Evolutionary conservation across 2,113 vertebrate genomes (phyloP).

Genomic region (Galbula dea): DNA sequence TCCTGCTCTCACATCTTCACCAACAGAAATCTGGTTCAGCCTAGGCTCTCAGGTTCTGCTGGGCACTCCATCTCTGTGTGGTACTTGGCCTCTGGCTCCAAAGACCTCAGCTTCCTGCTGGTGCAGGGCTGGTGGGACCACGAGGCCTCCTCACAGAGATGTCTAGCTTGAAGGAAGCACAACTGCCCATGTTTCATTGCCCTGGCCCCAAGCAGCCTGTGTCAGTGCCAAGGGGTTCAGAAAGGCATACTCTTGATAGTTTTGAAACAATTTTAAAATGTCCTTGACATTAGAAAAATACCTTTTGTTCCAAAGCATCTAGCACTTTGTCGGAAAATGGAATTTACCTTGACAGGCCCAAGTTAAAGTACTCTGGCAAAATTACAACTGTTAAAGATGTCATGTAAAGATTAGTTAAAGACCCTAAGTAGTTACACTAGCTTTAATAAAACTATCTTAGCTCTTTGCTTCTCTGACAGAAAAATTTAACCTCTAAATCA

Average conservation of each 20-base stretch:
- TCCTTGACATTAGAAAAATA: background rate
- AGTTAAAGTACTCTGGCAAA: background rate
- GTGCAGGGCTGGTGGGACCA: too few relatives aligned
- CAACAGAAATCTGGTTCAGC: background rate
- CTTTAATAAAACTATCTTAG: background rate
- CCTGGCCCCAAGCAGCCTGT: background rate
- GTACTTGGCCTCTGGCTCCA: rapidly evolving
- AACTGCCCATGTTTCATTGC: rapidly evolving
- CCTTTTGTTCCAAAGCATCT: background rate
- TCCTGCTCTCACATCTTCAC: background rate
- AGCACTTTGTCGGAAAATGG: background rate
- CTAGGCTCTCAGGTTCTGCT: rapidly evolving
- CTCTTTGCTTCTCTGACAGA: background rate
- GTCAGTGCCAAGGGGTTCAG: background rate
- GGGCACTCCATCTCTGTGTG: rapidly evolving
- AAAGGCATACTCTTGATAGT: background rate
- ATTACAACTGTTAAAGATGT: background rate
- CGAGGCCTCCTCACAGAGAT: rapidly evolving
- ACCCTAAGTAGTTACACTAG: background rate
- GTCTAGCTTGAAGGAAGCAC: background rate
- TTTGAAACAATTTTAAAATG: background rate
- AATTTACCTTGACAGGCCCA: background rate
- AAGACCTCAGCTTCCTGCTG: too few relatives aligned
- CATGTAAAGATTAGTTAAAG: background rate
- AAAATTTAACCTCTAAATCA: background rate